phyloP scores from a whole-genome alignment of 1,140 invertebrate genomes.

The Drosophila parvula region DNA sequence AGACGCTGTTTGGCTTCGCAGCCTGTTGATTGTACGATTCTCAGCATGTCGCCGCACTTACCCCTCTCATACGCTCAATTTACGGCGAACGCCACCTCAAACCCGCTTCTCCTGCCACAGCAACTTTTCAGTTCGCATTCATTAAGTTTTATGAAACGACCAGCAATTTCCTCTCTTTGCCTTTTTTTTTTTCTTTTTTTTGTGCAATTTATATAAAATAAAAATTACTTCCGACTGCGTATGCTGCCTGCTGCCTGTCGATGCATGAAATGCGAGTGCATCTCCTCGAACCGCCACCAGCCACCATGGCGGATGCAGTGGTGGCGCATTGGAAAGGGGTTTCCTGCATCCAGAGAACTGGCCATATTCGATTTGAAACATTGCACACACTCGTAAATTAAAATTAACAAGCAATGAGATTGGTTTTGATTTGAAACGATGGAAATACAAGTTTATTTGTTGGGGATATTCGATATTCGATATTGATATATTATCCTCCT shows the following conservation, averaged over 20 bases:
- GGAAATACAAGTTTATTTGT: not conserved
- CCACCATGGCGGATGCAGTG: slow-evolving; percentile 12
- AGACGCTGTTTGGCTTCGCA: slow-evolving; percentile 58
- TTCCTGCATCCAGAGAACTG: too few relatives aligned
- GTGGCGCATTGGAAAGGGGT: slow-evolving; percentile 13
- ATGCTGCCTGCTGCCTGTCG: slow-evolving; percentile 50
- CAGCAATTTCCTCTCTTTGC: slow-evolving; percentile 64
- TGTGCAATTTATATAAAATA: slow-evolving; percentile 79
- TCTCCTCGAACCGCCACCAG: slow-evolving; percentile 23
- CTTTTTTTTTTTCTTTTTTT: slow-evolving; percentile 49
- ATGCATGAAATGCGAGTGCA: slow-evolving; percentile 70
- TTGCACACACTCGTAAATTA: slow-evolving; percentile 5
- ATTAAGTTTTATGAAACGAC: slow-evolving; percentile 79
- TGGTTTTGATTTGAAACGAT: not conserved
- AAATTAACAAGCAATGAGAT: slow-evolving; percentile 1
- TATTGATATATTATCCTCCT: not conserved
- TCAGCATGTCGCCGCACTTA: slow-evolving; percentile 42
- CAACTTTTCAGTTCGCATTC: slow-evolving; percentile 69
- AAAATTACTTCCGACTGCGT: slow-evolving; percentile 77
- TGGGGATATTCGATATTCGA: not conserved
- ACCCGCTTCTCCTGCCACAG: not conserved
- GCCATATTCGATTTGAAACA: not conserved
- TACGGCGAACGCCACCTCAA: slow-evolving; percentile 27
- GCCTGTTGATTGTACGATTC: slow-evolving; percentile 52
- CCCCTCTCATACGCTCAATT: slow-evolving; percentile 57